A percentile compares a stretch with the other conserved stretches of the same genome.
Conservation (phyloP, 2,113 vertebrate species). For the Mobula hypostoma region DNA sequence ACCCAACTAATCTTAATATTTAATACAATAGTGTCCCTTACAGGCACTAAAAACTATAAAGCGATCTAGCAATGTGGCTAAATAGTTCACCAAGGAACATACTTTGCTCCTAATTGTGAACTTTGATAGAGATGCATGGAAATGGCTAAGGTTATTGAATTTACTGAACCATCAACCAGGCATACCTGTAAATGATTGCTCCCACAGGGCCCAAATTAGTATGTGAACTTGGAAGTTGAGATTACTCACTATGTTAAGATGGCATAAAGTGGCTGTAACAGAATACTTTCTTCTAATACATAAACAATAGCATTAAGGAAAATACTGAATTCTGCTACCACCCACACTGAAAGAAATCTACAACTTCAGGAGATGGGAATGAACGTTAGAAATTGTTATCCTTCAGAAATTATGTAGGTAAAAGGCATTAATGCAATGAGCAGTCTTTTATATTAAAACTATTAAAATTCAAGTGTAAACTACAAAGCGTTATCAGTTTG, state of each 20-base stretch:
- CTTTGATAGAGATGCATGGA: neutral
- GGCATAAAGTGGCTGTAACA: neutral
- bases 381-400: too few relatives aligned
- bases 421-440: too few relatives aligned
- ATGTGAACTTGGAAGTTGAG: neutral
- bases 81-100: neutral
- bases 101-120: neutral
- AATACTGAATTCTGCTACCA: neutral
- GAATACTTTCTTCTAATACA: neutral
- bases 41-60: neutral
- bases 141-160: neutral
- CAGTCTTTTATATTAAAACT: too few relatives aligned
- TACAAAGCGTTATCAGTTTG: too few relatives aligned
- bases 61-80: neutral
- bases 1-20: neutral
- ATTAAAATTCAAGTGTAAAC: too few relatives aligned
- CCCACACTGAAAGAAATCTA: neutral
- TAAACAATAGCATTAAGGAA: neutral
- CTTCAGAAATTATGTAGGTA: too few relatives aligned
- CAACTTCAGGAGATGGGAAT: neutral
- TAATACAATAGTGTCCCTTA: slow-evolving; percentile 9
- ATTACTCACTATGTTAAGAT: too few relatives aligned
- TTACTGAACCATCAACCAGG: neutral
- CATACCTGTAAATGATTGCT: neutral
- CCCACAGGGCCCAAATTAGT: too few relatives aligned